These are phyloP conservation scores for Pachyramphus minor DNA, from an alignment of 2,113 vertebrate species.

Conservation along the genomic window DNA sequence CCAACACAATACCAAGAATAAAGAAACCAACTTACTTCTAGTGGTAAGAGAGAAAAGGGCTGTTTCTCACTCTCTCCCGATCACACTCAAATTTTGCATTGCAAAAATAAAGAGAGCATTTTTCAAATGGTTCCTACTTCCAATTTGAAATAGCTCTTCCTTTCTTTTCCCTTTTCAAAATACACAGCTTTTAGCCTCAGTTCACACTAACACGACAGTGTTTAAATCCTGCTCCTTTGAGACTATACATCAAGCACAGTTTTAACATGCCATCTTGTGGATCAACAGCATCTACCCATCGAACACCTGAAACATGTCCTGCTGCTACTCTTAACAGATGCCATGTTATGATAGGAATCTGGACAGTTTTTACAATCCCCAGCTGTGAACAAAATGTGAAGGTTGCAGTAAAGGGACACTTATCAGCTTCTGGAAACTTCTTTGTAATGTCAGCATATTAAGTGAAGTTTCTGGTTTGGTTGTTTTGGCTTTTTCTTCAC, in stretches of 20 bases:
- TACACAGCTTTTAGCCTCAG: background rate
- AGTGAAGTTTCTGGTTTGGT: background rate
- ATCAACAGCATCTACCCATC: background rate
- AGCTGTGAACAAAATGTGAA: background rate
- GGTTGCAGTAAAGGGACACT: background rate
- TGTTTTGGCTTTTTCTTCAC: background rate
- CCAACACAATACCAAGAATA: background rate
- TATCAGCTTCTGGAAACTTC: background rate
- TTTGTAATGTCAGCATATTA: background rate
- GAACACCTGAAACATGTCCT: background rate
- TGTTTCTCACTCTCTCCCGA: background rate
- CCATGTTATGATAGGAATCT: background rate
- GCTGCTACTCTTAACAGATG: background rate
- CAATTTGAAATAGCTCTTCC: background rate
- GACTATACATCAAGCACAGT: background rate
- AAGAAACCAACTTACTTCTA: background rate
- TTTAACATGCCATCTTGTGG: background rate
- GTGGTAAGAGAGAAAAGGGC: background rate
- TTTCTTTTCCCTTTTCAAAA: background rate
- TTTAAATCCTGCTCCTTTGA: background rate
- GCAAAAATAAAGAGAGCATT: background rate
- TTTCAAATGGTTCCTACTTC: background rate
- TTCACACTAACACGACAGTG: background rate
- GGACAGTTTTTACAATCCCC: background rate
- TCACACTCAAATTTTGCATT: background rate